Evolutionary conservation across 2,113 vertebrate species (phyloP), one percentile per base, ranked within the genome.

Genomic region (Donacobius atricapilla): DNA sequence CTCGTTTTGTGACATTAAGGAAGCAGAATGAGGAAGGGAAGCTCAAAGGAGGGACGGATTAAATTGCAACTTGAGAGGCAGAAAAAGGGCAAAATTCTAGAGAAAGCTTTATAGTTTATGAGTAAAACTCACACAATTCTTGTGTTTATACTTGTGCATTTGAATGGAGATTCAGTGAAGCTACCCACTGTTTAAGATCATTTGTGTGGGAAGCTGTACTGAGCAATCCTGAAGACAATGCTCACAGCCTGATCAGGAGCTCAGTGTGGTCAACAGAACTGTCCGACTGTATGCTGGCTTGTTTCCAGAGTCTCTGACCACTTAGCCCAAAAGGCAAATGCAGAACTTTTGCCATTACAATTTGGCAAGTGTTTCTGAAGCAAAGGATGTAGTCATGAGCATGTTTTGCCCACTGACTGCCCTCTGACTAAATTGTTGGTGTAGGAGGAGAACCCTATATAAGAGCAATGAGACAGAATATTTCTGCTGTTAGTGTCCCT

Each of bases 401-500:
- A 0, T 93, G 64, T 77, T 93, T 85, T 90, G 89, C 78, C 87
- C 70, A 51, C 70, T 90, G 89, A 91, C 89, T 85, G 31, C 65
- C 79, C 90, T 95, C 64, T 97, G 93, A 97, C 92, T 96, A 95
- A 94, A 81, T 53, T 4, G 5, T 17, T 81, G 65, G 80, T 95
- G 96, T 97, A 81, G 96, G 96, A 89, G 93, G 84, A 92, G 71
- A 75, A 20, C 83, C 93, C 76, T 66, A 23, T 87, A n/a, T 71
- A 64, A 93, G n/a, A 93, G 37, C 60, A 81, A 13, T 77, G 90
- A 96, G 83, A 64, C 82, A 83, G 90, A 94, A 92, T 96, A 84
- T 94, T 97, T 95, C 80, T 96, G 60, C 61, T 64, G 17, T 97
- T 97, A 95, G 79, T 96, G 83, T 92, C 89, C 57, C 4, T 79